These are phyloP conservation scores for Toxonevra muliebris DNA, from an alignment of 2,888 invertebrate species.

Conservation along the genomic window DNA sequence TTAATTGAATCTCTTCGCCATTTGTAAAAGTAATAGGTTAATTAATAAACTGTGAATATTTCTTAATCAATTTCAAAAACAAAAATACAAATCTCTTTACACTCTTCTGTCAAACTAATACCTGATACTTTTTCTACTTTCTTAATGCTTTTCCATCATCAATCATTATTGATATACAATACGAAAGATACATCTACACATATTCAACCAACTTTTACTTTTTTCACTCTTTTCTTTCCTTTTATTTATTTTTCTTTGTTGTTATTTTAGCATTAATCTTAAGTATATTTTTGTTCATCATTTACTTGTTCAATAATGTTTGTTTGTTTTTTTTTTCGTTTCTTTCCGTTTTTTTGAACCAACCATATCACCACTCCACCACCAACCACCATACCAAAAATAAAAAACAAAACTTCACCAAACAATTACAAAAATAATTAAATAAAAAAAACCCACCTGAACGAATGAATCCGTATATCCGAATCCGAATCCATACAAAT, in stretches of 20 bases:
- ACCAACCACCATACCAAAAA: constrained; percentile 35
- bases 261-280: background rate
- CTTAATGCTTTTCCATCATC: too few relatives aligned
- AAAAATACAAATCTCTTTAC: too few relatives aligned
- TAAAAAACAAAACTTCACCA: constrained; percentile 30
- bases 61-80: too few relatives aligned
- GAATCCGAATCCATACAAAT: constrained; percentile 31
- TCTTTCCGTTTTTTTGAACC: constrained; percentile 17
- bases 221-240: too few relatives aligned
- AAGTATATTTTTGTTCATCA: background rate
- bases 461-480: constrained; percentile 12
- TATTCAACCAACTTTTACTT: background rate
- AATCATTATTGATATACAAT: too few relatives aligned
- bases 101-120: too few relatives aligned
- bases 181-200: too few relatives aligned
- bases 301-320: background rate
- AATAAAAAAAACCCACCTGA: constrained; percentile 27
- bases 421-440: constrained; percentile 29
- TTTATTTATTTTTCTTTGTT: background rate
- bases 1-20: too few relatives aligned
- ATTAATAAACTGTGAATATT: too few relatives aligned
- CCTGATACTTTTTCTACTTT: too few relatives aligned
- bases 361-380: constrained; percentile 21
- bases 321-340: background rate
- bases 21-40: too few relatives aligned